phyloP scores from a whole-genome alignment of 2,888 invertebrate species.

The Agriopis marginaria region DNA sequence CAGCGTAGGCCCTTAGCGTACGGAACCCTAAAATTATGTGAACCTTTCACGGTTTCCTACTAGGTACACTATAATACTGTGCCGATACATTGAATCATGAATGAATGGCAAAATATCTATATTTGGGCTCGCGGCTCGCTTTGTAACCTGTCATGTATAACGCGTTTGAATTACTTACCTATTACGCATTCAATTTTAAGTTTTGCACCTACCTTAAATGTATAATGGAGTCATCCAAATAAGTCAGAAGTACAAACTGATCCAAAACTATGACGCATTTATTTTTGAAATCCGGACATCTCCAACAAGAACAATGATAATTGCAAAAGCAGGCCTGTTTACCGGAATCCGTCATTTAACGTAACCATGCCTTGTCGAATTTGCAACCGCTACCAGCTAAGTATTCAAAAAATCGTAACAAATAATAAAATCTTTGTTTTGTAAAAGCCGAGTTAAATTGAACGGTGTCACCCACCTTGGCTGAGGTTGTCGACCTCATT shows the following conservation, averaged over 20 bases:
- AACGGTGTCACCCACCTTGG: conserved; percentile 69
- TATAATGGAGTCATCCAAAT: background rate
- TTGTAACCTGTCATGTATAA: background rate
- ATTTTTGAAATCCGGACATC: conserved; percentile 15
- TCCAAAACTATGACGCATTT: background rate
- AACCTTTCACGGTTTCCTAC: too few relatives aligned
- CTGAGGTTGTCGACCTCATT: conserved; percentile 76
- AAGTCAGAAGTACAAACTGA: background rate
- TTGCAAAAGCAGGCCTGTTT: conserved; percentile 29
- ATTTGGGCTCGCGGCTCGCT: background rate
- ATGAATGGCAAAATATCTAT: too few relatives aligned
- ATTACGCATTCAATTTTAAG: background rate
- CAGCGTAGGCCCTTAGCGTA: too few relatives aligned
- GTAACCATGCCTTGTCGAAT: conserved; percentile 33
- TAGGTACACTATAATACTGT: too few relatives aligned
- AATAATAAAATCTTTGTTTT: conserved; percentile 42
- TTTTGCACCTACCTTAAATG: background rate
- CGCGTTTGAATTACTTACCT: too few relatives aligned
- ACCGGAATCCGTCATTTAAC: conserved; percentile 30
- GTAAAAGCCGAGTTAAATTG: conserved; percentile 51
- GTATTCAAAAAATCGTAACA: conserved; percentile 36
- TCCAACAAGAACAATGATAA: conserved; percentile 21
- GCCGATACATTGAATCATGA: too few relatives aligned
- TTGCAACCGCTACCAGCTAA: conserved; percentile 29
- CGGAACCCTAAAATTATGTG: too few relatives aligned